phyloP scores from a whole-genome alignment of 2,888 invertebrate species.

The Brachynemurus nebulosus region DNA sequence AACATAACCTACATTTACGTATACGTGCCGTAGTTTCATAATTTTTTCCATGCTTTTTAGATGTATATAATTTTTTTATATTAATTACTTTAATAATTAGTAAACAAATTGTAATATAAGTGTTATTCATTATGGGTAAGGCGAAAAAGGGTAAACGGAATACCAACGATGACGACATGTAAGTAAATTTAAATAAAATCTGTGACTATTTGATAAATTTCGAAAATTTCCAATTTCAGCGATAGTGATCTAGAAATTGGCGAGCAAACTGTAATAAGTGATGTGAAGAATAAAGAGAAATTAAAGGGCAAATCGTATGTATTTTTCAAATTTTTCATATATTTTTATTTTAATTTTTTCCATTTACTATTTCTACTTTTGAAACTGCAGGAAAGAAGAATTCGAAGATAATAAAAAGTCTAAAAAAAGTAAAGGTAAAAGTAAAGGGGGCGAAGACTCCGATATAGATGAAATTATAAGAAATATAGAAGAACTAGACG shows the following conservation, averaged over 20 bases:
- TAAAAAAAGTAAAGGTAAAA: constrained; percentile 34
- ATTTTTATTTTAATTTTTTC: too few species aligned
- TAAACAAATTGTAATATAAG: neutral
- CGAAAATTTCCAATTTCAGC: constrained; percentile 33
- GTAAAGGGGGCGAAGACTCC: constrained; percentile 34
- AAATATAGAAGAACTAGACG: constrained; percentile 42
- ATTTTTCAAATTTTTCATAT: too few species aligned
- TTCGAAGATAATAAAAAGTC: constrained; percentile 27
- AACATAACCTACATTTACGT: neutral
- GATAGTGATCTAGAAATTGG: constrained; percentile 41
- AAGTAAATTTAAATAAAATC: constrained; percentile 30
- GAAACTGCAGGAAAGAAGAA: too few species aligned
- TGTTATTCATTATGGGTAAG: constrained; percentile 48
- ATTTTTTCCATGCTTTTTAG: constrained; percentile 1
- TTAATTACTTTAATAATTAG: neutral
- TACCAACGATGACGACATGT: constrained; percentile 61
- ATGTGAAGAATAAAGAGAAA: constrained; percentile 26
- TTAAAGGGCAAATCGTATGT: constrained; percentile 25
- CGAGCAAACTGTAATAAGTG: constrained; percentile 24
- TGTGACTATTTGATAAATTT: constrained; percentile 16
- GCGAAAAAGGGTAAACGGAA: constrained; percentile 71
- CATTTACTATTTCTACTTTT: too few species aligned
- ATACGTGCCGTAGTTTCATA: neutral
- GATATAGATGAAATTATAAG: constrained; percentile 36
- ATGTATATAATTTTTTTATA: neutral